phyloP scores from a whole-genome alignment of 2,888 invertebrate species.

The Cantharis flavilabris region DNA sequence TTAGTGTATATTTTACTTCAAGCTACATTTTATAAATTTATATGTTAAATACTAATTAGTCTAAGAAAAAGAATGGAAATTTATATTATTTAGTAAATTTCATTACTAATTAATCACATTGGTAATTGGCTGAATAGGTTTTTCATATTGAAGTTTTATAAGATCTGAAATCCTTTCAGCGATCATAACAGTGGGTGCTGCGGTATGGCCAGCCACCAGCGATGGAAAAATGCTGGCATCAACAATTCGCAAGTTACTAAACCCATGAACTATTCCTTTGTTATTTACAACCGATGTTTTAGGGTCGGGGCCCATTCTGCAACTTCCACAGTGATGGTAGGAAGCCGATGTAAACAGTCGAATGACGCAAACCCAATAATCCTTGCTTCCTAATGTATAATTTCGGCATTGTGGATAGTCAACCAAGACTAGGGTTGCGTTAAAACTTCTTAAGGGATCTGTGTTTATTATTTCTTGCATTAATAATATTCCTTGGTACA shows the following conservation, averaged over 20 bases:
- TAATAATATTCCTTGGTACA: conserved; percentile 84
- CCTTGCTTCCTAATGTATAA: conserved; percentile 72
- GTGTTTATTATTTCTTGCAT: conserved; percentile 80
- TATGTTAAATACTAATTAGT: too few species aligned
- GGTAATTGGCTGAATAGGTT: background rate
- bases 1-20: too few species aligned
- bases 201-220: conserved; percentile 87
- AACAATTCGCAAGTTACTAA: conserved; percentile 76
- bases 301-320: conserved; percentile 86
- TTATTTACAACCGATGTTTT: conserved; percentile 80
- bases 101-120: background rate
- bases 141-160: background rate
- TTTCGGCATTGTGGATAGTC: conserved; percentile 83
- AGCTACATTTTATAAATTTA: too few species aligned
- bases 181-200: conserved; percentile 89
- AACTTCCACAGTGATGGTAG: conserved; percentile 84
- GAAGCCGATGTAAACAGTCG: conserved; percentile 81
- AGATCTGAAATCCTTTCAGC: conserved; percentile 84
- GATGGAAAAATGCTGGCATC: conserved; percentile 90
- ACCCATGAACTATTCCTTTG: conserved; percentile 75
- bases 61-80: too few species aligned
- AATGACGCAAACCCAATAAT: conserved; percentile 85
- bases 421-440: conserved; percentile 77
- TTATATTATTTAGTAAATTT: too few species aligned
- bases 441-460: conserved; percentile 78